phyloP scores from a whole-genome alignment of 2,888 invertebrate genomes.

The Sphaerophoria taeniata region DNA sequence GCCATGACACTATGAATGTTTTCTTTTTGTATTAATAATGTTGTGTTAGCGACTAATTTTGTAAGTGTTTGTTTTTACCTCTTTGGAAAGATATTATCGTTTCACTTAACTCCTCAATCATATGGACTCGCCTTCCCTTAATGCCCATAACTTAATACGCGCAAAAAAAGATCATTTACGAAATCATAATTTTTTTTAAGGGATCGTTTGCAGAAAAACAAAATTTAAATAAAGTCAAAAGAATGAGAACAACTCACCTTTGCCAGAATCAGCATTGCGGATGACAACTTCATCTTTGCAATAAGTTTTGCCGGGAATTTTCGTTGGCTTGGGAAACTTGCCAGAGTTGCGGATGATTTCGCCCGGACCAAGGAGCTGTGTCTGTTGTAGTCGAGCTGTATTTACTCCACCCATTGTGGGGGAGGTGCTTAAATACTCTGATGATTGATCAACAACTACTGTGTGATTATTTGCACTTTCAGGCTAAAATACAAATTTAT shows the following conservation, averaged over 20 bases:
- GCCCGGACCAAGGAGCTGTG: slow-evolving; percentile 88
- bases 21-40: slow-evolving; percentile 11
- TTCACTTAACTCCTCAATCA: slow-evolving; percentile 99
- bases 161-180: slow-evolving; percentile 57
- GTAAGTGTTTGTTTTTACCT: slow-evolving; percentile 87
- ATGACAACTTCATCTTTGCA: slow-evolving; percentile 98
- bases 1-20: slow-evolving; percentile 58
- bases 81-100: slow-evolving; percentile 99
- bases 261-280: slow-evolving; percentile 97
- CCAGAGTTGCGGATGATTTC: slow-evolving; percentile 94
- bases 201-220: neutral
- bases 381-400: slow-evolving; percentile 81
- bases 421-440: slow-evolving; percentile 84
- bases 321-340: slow-evolving; percentile 93
- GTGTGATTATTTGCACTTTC: slow-evolving; percentile 74
- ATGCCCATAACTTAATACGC: slow-evolving; percentile 95
- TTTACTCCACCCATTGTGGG: slow-evolving; percentile 83
- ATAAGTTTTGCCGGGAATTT: slow-evolving; percentile 96
- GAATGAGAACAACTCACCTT: slow-evolving; percentile 86
- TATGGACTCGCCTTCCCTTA: slow-evolving; percentile 98
- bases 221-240: neutral
- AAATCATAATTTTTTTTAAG: slow-evolving; percentile 54
- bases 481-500: slow-evolving; percentile 66
- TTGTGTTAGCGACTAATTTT: slow-evolving; percentile 60
- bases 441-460: slow-evolving; percentile 77